Evolutionary conservation across 2,797 vertebrate species (phyloP), one percentile per base, ranked within the genome.

Genomic region (Champsocephalus esox): DNA sequence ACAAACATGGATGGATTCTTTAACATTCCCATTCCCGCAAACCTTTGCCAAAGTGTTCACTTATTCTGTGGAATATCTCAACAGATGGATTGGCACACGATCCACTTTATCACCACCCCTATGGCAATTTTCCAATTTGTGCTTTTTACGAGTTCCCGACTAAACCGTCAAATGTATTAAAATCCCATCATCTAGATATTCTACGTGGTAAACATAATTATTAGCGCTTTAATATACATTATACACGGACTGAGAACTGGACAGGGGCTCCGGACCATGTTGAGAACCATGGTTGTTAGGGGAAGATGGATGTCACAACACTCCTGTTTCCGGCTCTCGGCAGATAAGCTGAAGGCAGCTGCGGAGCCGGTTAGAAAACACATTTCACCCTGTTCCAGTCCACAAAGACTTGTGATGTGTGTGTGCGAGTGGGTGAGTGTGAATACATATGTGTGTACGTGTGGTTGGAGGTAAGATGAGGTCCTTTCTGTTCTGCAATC

Each of bases 401-500:
- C 2, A 60, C 54, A 56, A 56, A 46, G 43, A 0, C 13, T 34
- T 72, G 34, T 54, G 69, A 21, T 56, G 6, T 38, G 21, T 52
- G 65, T 57, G 34, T 64, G 57, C 44, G 48, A 17, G 50, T 41
- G 13, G 56, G 13, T 43, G 46, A 12, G 11, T 44, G 41, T 17
- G 19, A 11, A 4, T 46, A 32, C 12, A 41, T 38, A 28, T 57
- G 61, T 58, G 58, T 50, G 41, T 38, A 28, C 14, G 10, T 24
- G 54, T 4, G 63, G 0, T 46, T n/a, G 44, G 13, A 11, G 12
- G 71, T 64, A 6, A 50, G 38, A 71, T 38, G 49, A 49, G 59
- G 64, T 72, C 77, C 14, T 4, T 44, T 61, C 62, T 70, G 74
- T 77, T 85, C 71, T 80, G 69, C 65, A 86, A 61, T 84, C 83